Evolutionary conservation across 2,797 vertebrate genomes (phyloP).

Genomic region (Myoxocephalus aenaeus): DNA sequence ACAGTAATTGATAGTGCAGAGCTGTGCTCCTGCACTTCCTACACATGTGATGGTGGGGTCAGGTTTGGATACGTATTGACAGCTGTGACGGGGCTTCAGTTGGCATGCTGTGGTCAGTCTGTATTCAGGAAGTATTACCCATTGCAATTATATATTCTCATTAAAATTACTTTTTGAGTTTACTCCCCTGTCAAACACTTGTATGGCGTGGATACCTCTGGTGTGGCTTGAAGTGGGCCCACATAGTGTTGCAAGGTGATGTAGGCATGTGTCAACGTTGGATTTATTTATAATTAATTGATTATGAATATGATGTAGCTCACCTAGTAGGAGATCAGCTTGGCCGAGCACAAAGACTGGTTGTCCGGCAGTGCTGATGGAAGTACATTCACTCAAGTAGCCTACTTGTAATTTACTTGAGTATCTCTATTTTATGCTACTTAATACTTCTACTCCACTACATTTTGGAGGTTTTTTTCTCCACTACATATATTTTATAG

Average conservation of each 20-base stretch:
- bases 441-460: not conserved
- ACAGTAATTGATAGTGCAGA: slow-evolving; percentile 52
- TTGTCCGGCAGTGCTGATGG: not conserved
- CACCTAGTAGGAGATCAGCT: not conserved
- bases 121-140: not conserved
- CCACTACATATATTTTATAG: not conserved
- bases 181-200: not conserved
- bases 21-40: slow-evolving; percentile 57
- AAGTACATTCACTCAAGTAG: not conserved
- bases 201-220: not conserved
- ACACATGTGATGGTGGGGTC: slow-evolving; percentile 49
- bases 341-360: not conserved
- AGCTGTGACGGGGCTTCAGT: slow-evolving; percentile 49
- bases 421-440: not conserved
- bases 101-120: slow-evolving; percentile 20
- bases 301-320: not conserved
- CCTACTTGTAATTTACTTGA: not conserved
- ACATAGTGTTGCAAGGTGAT: not conserved
- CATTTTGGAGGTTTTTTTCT: not conserved
- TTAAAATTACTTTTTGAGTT: slow-evolving; percentile 20
- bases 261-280: not conserved
- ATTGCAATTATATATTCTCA: slow-evolving; percentile 13
- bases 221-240: not conserved
- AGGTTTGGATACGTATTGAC: slow-evolving; percentile 62
- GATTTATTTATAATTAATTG: not conserved